Evolutionary conservation across 2,888 invertebrate species (phyloP), one percentile per base, ranked within the genome.

Genomic region (Cecidostiba fungosa): DNA sequence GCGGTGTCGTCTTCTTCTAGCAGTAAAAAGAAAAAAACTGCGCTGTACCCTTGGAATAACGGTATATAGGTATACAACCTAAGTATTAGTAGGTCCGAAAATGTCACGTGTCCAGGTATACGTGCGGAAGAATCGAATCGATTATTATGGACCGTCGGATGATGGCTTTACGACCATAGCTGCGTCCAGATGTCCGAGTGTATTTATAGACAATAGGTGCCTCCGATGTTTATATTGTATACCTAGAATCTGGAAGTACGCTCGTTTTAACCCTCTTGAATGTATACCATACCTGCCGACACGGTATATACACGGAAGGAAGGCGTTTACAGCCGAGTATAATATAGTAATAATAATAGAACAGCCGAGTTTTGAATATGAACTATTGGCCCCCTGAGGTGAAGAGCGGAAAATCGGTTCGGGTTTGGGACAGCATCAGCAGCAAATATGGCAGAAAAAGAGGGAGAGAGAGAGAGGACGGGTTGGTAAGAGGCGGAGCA

Each of bases 41-140:
- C 14, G 66, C 19, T 0, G 14, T 47, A 29, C 59, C 59, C 32
- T 54, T 32, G 14, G 39, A 69, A 26, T 70, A 82, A 77, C 54
- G 69, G 76, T 77, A 19, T 16, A 16, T n/a, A n/a, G n/a, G n/a
- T n/a, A n/a, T n/a, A 66, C 66, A 66, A 69, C 43, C 16, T 59
- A 14, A n/a, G n/a, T n/a, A n/a, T n/a, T 0, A 16, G 4, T 3
- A 3, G 50, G 19, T 19, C 10, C 8, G 8, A 47, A 47, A 80
- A 80, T 70, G 72, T 73, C 66, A 47, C 26, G 19, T 76, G 29
- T 54, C 36, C 3, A 29, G 23, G 16, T 69, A 4, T n/a, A 26
- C 54, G 29, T 23, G n/a, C 54, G 69, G 1, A 59, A 81, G 59
- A 81, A 85, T 72, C 26, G 66, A 85, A 82, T 85, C 77, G 72